phyloP scores from a whole-genome alignment of 2,113 vertebrate genomes.

The Symphodus melops region DNA sequence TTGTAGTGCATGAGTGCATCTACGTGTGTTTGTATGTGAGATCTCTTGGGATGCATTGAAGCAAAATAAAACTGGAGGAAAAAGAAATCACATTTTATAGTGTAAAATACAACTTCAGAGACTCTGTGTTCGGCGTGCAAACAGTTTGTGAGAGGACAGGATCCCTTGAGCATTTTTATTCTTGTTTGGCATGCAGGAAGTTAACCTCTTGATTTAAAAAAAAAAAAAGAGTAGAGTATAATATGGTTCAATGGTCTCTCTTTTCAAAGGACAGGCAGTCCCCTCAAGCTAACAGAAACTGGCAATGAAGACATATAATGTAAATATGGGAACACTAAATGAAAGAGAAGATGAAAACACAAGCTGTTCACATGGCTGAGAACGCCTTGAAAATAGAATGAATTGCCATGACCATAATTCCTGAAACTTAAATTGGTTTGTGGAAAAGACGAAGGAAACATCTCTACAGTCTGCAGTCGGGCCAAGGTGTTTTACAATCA shows the following conservation, averaged over 20 bases:
- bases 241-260: neutral
- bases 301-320: neutral
- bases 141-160: slow-evolving; percentile 40
- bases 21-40: slow-evolving; percentile 1
- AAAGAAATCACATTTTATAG: slow-evolving; percentile 29
- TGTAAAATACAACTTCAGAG: slow-evolving; percentile 52
- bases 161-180: slow-evolving; percentile 46
- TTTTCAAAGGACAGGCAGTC: slow-evolving; percentile 3
- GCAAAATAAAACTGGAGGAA: slow-evolving; percentile 37
- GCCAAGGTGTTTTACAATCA: slow-evolving; percentile 40
- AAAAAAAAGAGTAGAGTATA: neutral
- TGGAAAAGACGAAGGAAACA: slow-evolving; percentile 28
- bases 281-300: neutral
- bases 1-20: neutral
- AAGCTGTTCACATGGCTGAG: neutral
- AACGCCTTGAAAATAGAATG: neutral
- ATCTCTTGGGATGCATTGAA: slow-evolving; percentile 40
- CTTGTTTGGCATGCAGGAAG: slow-evolving; percentile 18
- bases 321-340: neutral
- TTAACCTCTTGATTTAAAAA: slow-evolving; percentile 6
- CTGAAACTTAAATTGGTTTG: slow-evolving; percentile 10
- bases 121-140: slow-evolving; percentile 24
- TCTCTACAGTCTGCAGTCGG: slow-evolving; percentile 26
- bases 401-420: slow-evolving; percentile 19
- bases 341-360: slow-evolving; percentile 26